A percentile compares a stretch with the other conserved stretches of the same genome.
Evolutionary conservation across 2,113 vertebrate species (phyloP).

Genomic region (Xiphias gladius): DNA sequence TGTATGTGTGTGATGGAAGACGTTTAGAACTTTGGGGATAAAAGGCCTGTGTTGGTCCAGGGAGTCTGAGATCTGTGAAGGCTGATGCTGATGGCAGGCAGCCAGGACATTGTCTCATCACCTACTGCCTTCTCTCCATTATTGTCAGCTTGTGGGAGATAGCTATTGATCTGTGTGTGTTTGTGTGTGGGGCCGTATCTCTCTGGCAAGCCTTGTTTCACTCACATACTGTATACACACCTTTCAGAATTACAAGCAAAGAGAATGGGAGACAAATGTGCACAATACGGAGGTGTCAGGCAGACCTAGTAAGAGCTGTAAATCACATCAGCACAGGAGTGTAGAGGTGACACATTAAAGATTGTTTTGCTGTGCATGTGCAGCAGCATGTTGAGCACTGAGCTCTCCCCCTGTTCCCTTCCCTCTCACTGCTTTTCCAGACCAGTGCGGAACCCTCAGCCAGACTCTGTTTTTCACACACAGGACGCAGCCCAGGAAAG

Average conservation of each 20-base stretch:
- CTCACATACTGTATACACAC: conserved; percentile 10
- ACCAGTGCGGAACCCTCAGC: conserved; percentile 15
- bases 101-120: conserved; percentile 49
- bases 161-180: conserved; percentile 51
- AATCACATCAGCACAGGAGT: conserved; percentile 18
- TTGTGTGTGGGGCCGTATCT: conserved; percentile 13
- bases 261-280: conserved; percentile 2
- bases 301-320: conserved; percentile 14
- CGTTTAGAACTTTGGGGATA: conserved; percentile 2
- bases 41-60: conserved; percentile 11
- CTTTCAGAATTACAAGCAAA: conserved; percentile 29
- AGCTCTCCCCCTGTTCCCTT: conserved; percentile 11
- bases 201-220: conserved; percentile 30
- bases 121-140: conserved; percentile 61
- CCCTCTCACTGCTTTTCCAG: conserved; percentile 23
- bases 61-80: conserved; percentile 12
- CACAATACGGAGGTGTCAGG: conserved; percentile 16
- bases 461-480: conserved; percentile 41
- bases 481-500: conserved; percentile 60
- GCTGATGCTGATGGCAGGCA: conserved; percentile 38
- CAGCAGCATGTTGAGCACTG: conserved; percentile 13
- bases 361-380: not conserved
- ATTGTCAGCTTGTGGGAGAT: conserved; percentile 58
- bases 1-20: not conserved
- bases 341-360: conserved; percentile 33